Conservation (phyloP, 2,113 vertebrate genomes). For the Suricata suricatta region DNA sequence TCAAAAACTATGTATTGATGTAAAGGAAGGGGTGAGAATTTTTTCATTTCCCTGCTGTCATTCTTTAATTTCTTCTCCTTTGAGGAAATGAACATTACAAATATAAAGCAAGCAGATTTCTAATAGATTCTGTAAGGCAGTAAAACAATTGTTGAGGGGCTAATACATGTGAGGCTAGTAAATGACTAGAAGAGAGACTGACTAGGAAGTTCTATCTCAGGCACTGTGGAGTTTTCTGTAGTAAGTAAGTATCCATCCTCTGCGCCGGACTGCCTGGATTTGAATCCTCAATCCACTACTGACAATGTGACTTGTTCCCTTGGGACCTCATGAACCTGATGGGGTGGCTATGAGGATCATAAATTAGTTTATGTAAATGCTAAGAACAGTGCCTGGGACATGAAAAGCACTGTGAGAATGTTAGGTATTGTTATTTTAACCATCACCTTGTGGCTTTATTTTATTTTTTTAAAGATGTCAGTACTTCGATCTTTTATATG, state of each 20-base stretch:
- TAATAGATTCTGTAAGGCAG: background rate
- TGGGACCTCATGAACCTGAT: background rate
- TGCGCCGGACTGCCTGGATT: background rate
- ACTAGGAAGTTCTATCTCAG: background rate
- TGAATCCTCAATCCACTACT: background rate
- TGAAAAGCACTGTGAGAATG: background rate
- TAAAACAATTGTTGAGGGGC: background rate
- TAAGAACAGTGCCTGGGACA: background rate
- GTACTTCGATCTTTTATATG: background rate
- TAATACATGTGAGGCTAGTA: background rate
- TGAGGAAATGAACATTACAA: slow-evolving; percentile 35
- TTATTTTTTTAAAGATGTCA: background rate
- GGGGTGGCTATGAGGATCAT: background rate
- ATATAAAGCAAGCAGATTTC: background rate
- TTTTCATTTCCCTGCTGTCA: background rate
- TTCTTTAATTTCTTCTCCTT: slow-evolving; percentile 31
- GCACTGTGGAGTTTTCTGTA: background rate
- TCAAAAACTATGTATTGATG: background rate
- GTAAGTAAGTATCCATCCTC: background rate
- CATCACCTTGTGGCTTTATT: background rate
- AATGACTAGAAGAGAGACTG: background rate
- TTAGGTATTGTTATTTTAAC: slow-evolving; percentile 12
- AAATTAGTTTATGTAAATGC: background rate
- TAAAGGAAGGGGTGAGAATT: background rate
- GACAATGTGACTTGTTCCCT: background rate